Evolutionary conservation across 2,113 vertebrate genomes (phyloP), one percentile per base, ranked within the genome.

Genomic region (Urocolius indicus): DNA sequence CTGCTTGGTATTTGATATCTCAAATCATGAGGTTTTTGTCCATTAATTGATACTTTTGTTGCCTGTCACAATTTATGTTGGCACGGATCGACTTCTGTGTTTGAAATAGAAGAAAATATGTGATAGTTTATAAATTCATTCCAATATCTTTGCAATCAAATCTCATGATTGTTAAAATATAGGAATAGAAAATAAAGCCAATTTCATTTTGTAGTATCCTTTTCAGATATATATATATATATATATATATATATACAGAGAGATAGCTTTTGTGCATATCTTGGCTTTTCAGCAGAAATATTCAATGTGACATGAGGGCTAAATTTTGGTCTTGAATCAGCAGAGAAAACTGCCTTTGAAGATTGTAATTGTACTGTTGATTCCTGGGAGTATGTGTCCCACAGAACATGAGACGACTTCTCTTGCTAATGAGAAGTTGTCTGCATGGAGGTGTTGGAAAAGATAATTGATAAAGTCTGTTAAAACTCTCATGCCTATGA

Each of bases 381-480:
- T 67, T 88, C 51, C 55, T 80, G 75, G 63, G 71, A 76, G 80
- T 13, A 21, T 65, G 16, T 72, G 51, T 15, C 57, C 14, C 46
- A 59, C 21, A 57, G 65, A 90, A 51, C 22, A 24, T 32, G 36
- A 58, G 61, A 43, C 68, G 86, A 7, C 34, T 66, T 34, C 79
- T 83, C 34, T 62, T 59, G 19, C 67, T 89, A 55, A 63, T 78
- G 72, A 81, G 57, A 71, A 43, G 82, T 85, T 88, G 46, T 88
- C 72, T 86, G 34, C n/a, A 9, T 63, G 54, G 61, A 77, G 55
- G 48, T 90, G 86, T 74, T 90, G 61, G 68, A 59, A 86, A 77
- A 86, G 13, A 55, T 86, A 93, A 90, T 92, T 89, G 86, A 92
- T 92, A 63, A 84, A 89, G 71, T 51, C 48, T 71, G 46, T 38